Conservation (phyloP, 2,797 vertebrate genomes). For the Acipenser ruthenus region DNA sequence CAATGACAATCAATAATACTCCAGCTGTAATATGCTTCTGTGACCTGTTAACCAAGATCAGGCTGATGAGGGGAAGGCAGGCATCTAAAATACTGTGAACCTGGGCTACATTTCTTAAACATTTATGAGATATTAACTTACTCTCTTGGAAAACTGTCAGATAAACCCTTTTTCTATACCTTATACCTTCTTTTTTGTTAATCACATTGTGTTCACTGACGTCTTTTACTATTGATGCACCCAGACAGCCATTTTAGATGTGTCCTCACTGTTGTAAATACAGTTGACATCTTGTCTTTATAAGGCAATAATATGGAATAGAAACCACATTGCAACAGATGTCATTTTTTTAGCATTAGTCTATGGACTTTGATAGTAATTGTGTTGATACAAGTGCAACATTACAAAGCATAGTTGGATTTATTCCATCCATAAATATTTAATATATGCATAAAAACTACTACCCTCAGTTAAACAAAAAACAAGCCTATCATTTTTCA, state of each 20-base stretch:
- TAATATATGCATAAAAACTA: too few species aligned
- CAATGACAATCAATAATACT: neutral
- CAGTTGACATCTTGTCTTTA: conserved; percentile 35
- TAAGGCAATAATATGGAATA: conserved; percentile 12
- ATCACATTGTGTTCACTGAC: conserved; percentile 45
- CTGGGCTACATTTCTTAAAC: conserved; percentile 43
- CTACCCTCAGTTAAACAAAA: too few species aligned
- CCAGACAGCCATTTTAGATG: conserved; percentile 47
- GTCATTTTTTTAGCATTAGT: too few species aligned
- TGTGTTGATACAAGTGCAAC: too few species aligned
- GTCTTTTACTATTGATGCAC: conserved; percentile 31
- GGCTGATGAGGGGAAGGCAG: neutral
- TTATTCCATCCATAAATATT: too few species aligned
- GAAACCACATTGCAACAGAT: conserved; percentile 12
- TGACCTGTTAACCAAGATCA: neutral
- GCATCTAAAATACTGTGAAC: conserved; percentile 28
- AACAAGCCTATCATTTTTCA: too few species aligned
- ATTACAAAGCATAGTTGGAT: too few species aligned
- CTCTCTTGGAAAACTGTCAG: conserved; percentile 38
- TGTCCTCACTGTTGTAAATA: conserved; percentile 33
- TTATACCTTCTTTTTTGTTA: conserved; percentile 19
- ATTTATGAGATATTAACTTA: conserved; percentile 50
- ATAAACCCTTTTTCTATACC: conserved; percentile 27
- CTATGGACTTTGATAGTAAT: too few species aligned
- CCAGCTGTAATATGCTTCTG: neutral